These are phyloP conservation scores for Carassius gibelio DNA, from an alignment of 2,113 vertebrate genomes.

Conservation along the genomic window DNA sequence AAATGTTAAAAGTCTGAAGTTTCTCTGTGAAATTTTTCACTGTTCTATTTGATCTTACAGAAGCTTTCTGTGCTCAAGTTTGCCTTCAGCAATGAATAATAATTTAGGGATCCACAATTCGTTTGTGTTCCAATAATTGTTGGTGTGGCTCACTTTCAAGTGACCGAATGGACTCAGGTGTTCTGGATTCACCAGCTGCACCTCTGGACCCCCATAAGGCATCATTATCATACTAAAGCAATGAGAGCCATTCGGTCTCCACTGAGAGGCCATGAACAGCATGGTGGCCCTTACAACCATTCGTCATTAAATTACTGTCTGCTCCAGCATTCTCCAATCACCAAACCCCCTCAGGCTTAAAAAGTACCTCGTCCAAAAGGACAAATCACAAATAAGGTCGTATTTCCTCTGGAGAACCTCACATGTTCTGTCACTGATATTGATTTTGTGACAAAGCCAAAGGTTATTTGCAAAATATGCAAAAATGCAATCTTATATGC, in stretches of 20 bases:
- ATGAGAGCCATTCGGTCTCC: constrained; percentile 30
- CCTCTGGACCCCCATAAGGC: constrained; percentile 14
- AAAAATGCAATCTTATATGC: neutral
- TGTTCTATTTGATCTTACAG: neutral
- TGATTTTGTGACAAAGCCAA: constrained; percentile 18
- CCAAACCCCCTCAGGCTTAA: constrained; percentile 30
- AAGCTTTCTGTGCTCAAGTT: neutral
- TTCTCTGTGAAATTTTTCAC: neutral
- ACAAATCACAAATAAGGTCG: constrained; percentile 49
- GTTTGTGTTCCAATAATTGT: constrained; percentile 4
- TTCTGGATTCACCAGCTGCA: constrained; percentile 32
- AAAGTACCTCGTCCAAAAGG: constrained; percentile 35
- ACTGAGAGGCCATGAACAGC: constrained; percentile 10
- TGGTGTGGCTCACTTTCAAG: neutral
- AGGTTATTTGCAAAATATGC: constrained; percentile 18
- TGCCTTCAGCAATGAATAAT: constrained; percentile 2
- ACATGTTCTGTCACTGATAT: neutral
- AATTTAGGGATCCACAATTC: neutral
- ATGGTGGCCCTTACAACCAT: constrained; percentile 17
- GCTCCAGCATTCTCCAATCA: constrained; percentile 37
- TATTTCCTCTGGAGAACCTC: constrained; percentile 13
- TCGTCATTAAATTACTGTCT: constrained; percentile 49
- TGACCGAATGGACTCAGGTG: constrained; percentile 5
- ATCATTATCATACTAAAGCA: constrained; percentile 45
- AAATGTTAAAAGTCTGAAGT: neutral